Percentiles rank a stretch among this genome's conserved stretches.
phyloP scores from a whole-genome alignment of 2,797 vertebrate species.

The Botia almorhae region DNA sequence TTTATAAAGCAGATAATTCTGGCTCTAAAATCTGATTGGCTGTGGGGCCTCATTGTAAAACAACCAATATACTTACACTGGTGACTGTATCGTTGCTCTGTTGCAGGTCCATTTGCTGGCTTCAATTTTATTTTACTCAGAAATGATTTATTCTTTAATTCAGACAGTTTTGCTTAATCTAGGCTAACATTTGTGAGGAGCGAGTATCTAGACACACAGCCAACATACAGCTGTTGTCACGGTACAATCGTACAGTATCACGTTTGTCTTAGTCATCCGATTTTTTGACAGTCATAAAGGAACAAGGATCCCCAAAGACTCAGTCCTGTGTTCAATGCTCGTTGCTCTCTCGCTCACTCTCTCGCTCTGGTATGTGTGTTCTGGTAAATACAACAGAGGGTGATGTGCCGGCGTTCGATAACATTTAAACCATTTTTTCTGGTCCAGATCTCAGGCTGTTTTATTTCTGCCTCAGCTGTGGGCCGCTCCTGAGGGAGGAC shows the following conservation, averaged over 20 bases:
- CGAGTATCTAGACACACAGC: not conserved
- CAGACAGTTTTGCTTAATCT: no score
- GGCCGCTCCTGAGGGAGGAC: not conserved
- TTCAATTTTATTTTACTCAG: no score
- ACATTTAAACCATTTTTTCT: conserved; percentile 45
- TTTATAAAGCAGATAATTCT: not conserved
- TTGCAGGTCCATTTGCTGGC: no score
- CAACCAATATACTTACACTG: no score
- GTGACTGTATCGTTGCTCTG: no score
- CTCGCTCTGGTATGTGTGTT: not conserved
- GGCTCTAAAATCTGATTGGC: not conserved
- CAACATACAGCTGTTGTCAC: not conserved
- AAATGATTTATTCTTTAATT: no score
- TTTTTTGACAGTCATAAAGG: conserved; percentile 3
- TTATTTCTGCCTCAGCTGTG: conserved; percentile 10
- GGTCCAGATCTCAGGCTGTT: conserved; percentile 25
- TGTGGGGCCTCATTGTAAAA: no score
- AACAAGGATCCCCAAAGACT: not conserved
- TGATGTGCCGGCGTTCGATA: conserved; percentile 27
- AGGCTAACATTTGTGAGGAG: no score
- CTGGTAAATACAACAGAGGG: conserved; percentile 16
- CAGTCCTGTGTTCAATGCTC: conserved; percentile 1
- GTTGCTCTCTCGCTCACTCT: not conserved
- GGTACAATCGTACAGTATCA: not conserved
- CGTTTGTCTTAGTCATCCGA: not conserved